phyloP scores from a whole-genome alignment of 2,888 invertebrate genomes.

The Dasypogon diadema region DNA sequence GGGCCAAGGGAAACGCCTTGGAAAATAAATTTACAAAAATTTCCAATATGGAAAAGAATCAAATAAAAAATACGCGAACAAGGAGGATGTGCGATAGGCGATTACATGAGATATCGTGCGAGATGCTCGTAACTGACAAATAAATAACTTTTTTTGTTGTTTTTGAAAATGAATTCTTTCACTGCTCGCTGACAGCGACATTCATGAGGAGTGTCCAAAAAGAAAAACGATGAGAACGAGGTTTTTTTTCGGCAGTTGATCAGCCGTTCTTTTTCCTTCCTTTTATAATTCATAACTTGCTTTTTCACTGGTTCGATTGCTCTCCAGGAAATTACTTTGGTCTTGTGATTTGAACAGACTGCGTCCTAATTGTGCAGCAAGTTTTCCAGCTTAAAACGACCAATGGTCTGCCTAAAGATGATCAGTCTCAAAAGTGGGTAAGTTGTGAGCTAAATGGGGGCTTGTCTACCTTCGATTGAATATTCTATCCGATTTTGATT shows the following conservation, averaged over 20 bases:
- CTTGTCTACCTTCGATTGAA: constrained; percentile 51
- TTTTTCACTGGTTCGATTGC: no score
- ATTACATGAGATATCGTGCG: constrained; percentile 24
- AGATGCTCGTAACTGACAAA: background rate
- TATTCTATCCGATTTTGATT: constrained; percentile 53
- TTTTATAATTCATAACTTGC: no score
- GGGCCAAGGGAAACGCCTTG: constrained; percentile 27
- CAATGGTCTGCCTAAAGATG: background rate
- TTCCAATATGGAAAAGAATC: constrained; percentile 54
- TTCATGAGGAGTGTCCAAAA: no score
- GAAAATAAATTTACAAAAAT: constrained; percentile 36
- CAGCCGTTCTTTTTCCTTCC: no score
- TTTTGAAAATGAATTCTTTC: constrained; percentile 7
- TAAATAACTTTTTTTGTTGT: constrained; percentile 5
- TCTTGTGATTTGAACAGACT: no score
- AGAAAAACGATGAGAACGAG: no score
- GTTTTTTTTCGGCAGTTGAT: no score
- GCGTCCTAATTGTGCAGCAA: no score
- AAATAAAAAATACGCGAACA: background rate
- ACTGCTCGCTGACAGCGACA: no score
- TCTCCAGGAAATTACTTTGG: no score
- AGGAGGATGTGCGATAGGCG: background rate
- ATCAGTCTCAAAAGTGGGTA: background rate
- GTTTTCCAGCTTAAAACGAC: background rate
- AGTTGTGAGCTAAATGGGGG: background rate